These are phyloP conservation scores for Rutilus rutilus DNA, from an alignment of 2,113 vertebrate species.

Conservation along the genomic window DNA sequence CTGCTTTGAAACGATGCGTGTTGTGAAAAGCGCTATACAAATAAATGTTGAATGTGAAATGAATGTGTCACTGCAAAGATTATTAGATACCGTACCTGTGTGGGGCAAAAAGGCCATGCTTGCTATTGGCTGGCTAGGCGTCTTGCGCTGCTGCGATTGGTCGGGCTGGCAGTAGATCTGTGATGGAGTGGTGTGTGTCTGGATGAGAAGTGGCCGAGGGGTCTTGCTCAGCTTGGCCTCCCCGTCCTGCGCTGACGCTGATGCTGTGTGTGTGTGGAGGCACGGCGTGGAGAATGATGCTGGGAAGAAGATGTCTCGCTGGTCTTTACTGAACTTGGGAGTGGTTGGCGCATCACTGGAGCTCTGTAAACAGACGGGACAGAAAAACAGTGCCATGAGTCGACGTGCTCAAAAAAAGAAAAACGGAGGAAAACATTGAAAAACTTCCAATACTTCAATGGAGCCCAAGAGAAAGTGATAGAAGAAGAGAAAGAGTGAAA, in stretches of 20 bases:
- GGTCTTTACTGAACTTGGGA: slow-evolving; percentile 90
- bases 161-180: slow-evolving; percentile 53
- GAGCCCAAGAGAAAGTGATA: not conserved
- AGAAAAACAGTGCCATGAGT: not conserved
- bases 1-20: no score
- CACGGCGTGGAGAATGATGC: slow-evolving; percentile 69
- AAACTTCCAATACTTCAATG: not conserved
- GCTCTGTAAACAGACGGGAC: slow-evolving; percentile 69
- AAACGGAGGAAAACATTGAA: slow-evolving; percentile 47
- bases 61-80: not conserved
- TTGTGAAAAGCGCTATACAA: no score
- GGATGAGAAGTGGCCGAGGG: slow-evolving; percentile 60
- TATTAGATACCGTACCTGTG: slow-evolving; percentile 65
- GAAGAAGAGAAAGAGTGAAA: not conserved
- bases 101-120: slow-evolving; percentile 71
- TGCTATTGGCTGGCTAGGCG: slow-evolving; percentile 58
- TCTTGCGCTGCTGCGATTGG: slow-evolving; percentile 62
- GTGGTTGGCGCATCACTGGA: slow-evolving; percentile 86
- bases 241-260: slow-evolving; percentile 66
- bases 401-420: not conserved
- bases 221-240: slow-evolving; percentile 77
- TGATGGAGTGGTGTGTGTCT: slow-evolving; percentile 39
- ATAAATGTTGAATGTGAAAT: no score
- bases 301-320: slow-evolving; percentile 88
- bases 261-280: slow-evolving; percentile 67